phyloP scores from a whole-genome alignment of 1,140 invertebrate species.

The Pogonomyrmex barbatus region DNA sequence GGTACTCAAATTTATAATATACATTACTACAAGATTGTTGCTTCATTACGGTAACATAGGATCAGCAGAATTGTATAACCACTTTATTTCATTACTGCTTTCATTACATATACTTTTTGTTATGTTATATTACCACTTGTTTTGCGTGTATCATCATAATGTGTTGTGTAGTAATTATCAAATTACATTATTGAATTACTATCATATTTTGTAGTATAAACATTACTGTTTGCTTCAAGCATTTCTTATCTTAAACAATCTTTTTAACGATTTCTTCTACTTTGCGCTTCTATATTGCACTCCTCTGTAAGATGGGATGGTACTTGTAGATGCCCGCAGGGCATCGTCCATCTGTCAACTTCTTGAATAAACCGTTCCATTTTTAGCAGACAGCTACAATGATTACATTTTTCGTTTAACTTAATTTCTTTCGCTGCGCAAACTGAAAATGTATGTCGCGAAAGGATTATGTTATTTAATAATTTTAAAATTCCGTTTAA shows the following conservation, averaged over 20 bases:
- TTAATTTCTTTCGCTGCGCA: slow-evolving; percentile 3
- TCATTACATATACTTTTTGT: background rate
- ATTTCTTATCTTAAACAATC: slow-evolving; percentile 11
- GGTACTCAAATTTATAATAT: background rate
- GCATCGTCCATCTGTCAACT: background rate
- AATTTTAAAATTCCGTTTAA: background rate
- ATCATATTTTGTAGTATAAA: background rate
- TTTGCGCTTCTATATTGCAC: background rate
- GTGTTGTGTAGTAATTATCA: background rate
- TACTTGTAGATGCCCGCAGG: slow-evolving; percentile 14
- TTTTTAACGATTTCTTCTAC: slow-evolving; percentile 22
- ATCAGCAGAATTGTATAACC: background rate
- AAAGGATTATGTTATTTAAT: background rate
- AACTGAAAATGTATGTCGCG: background rate
- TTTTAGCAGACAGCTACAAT: slow-evolving; percentile 20
- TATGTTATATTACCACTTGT: background rate
- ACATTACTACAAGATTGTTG: background rate
- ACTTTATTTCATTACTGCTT: slow-evolving; percentile 17
- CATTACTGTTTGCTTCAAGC: background rate
- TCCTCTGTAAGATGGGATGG: slow-evolving; percentile 5
- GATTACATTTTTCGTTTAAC: slow-evolving; percentile 50
- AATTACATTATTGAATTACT: background rate
- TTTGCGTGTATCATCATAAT: background rate
- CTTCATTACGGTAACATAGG: background rate
- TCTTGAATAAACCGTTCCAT: slow-evolving; percentile 13